A percentile compares a stretch with the other conserved stretches of the same genome.
Conservation (phyloP, 1,140 invertebrate genomes). For the Diachasma alloeum region DNA sequence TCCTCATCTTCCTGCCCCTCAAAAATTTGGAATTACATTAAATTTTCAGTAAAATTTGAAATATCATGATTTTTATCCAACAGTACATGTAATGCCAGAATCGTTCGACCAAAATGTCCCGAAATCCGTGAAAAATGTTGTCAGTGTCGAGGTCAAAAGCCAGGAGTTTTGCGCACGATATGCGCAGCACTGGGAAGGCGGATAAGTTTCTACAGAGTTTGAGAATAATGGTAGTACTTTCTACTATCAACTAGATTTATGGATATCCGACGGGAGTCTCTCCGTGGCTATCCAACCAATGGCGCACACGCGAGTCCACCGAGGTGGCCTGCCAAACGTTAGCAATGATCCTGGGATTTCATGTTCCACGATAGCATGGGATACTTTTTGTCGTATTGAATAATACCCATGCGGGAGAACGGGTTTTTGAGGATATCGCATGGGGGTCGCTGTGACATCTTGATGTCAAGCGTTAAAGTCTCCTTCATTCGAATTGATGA, state of each 20-base stretch:
- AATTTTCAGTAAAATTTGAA: too few relatives aligned
- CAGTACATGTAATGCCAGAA: too few relatives aligned
- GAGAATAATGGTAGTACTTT: slow-evolving; percentile 62
- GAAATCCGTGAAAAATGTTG: background rate
- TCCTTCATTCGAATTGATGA: too few relatives aligned
- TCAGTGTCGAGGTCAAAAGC: background rate
- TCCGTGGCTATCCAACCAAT: background rate
- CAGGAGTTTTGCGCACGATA: background rate
- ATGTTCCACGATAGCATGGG: background rate
- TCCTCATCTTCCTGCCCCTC: too few relatives aligned
- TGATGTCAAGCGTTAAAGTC: too few relatives aligned
- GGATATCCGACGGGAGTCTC: slow-evolving; percentile 46
- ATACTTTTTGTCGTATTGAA: background rate
- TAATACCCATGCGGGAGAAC: background rate
- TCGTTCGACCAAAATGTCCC: too few relatives aligned
- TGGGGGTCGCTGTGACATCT: too few relatives aligned
- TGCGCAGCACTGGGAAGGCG: slow-evolving; percentile 14
- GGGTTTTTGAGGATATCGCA: too few relatives aligned
- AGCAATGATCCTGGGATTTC: background rate
- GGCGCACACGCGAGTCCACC: background rate
- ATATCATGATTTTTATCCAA: too few relatives aligned
- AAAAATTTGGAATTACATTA: too few relatives aligned
- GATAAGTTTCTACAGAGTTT: slow-evolving; percentile 37
- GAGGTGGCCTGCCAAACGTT: background rate
- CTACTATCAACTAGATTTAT: slow-evolving; percentile 64